Percentiles rank a stretch among this genome's conserved stretches.
phyloP scores from a whole-genome alignment of 1,140 invertebrate genomes.

The Idris sp. region DNA sequence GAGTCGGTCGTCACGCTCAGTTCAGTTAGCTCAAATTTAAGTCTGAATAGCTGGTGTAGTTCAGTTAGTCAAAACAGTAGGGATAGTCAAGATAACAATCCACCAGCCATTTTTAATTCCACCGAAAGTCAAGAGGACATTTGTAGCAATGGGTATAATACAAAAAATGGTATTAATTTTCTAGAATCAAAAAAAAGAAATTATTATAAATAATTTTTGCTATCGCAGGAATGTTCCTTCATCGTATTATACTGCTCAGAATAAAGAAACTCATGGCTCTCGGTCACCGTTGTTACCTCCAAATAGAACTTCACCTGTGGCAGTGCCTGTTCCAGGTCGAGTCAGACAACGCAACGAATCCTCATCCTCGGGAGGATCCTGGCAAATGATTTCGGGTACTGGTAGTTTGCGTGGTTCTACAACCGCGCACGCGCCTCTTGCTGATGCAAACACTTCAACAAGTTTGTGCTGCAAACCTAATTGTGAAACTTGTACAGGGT shows the following conservation, averaged over 20 bases:
- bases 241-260: conserved; percentile 67
- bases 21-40: conserved; percentile 80
- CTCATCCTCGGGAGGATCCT: conserved; percentile 80
- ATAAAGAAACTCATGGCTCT: conserved; percentile 70
- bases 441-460: conserved; percentile 69
- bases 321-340: conserved; percentile 77
- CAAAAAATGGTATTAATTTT: too few relatives aligned
- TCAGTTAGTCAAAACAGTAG: conserved; percentile 80
- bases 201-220: too few relatives aligned
- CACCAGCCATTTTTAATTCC: conserved; percentile 72
- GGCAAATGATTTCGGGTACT: conserved; percentile 84
- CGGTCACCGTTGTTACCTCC: conserved; percentile 68
- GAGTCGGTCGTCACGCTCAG: conserved; percentile 76
- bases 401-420: conserved; percentile 82
- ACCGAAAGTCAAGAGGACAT: conserved; percentile 74
- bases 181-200: too few relatives aligned
- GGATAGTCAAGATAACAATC: conserved; percentile 77
- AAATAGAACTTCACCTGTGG: conserved; percentile 81
- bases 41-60: conserved; percentile 80
- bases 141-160: conserved; percentile 76
- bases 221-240: conserved; percentile 64
- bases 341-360: conserved; percentile 81
- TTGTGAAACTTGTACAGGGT: conserved; percentile 71
- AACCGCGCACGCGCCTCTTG: conserved; percentile 75
- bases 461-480: conserved; percentile 69